A percentile compares a stretch with the other conserved stretches of the same genome.
phyloP scores from a whole-genome alignment of 2,888 invertebrate genomes.

The Dilophus febrilis region DNA sequence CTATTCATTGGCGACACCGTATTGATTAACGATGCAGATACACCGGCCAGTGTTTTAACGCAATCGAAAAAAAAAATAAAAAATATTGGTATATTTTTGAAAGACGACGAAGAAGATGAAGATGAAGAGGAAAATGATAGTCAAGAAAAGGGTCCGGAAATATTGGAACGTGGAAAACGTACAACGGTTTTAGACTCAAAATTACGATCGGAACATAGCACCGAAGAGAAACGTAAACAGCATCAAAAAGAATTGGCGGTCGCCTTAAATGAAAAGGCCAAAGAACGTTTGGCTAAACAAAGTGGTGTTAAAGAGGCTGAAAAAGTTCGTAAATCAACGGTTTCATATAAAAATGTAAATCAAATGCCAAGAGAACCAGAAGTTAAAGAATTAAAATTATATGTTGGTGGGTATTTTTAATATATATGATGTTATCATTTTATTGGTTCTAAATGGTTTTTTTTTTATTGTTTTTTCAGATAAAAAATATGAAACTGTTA shows the following conservation, averaged over 20 bases:
- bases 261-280: constrained; percentile 81
- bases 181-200: constrained; percentile 88
- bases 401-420: constrained; percentile 54
- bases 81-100: constrained; percentile 87
- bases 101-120: constrained; percentile 74
- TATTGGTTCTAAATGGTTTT: background rate
- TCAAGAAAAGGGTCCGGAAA: constrained; percentile 27
- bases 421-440: constrained; percentile 3
- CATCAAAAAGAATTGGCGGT: constrained; percentile 91
- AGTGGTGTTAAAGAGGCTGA: constrained; percentile 71
- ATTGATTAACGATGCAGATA: constrained; percentile 80
- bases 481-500: constrained; percentile 95
- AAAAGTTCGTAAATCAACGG: constrained; percentile 81
- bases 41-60: constrained; percentile 73
- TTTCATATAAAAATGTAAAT: constrained; percentile 82
- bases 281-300: constrained; percentile 78
- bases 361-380: constrained; percentile 91
- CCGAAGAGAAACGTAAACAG: constrained; percentile 92
- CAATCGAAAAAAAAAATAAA: constrained; percentile 89
- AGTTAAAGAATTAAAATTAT: constrained; percentile 83
- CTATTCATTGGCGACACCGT: constrained; percentile 95
- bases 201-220: constrained; percentile 81
- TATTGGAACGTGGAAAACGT: constrained; percentile 51
- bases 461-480: constrained; percentile 37
- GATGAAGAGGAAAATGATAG: constrained; percentile 61